Percentiles rank a stretch among this genome's conserved stretches.
phyloP scores from a whole-genome alignment of 2,888 invertebrate genomes.

The Pyralis farinalis region DNA sequence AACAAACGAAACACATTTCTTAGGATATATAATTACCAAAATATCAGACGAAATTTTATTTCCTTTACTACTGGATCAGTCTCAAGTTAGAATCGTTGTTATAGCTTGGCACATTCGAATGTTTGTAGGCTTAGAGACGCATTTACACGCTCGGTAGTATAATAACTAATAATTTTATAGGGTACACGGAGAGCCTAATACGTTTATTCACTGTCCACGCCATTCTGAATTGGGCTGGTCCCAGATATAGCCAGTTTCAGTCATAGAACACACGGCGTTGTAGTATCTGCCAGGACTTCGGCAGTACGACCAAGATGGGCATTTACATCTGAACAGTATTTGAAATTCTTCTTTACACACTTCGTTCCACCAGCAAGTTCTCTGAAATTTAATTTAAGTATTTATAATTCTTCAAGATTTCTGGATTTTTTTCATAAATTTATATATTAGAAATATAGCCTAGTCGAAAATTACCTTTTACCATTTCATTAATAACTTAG shows the following conservation, averaged over 20 bases:
- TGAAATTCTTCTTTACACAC: constrained; percentile 96
- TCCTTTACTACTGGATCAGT: constrained; percentile 64
- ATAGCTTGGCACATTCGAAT: constrained; percentile 46
- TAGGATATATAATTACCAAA: constrained; percentile 55
- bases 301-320: constrained; percentile 94
- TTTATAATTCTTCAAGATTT: no score
- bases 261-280: constrained; percentile 94
- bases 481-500: no score
- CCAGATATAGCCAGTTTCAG: constrained; percentile 95
- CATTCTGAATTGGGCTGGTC: constrained; percentile 85
- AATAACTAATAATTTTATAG: not conserved
- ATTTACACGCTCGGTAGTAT: not conserved
- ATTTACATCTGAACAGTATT: constrained; percentile 91
- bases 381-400: no score
- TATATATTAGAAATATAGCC: no score
- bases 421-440: no score
- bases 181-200: not conserved
- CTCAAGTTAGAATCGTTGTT: constrained; percentile 66
- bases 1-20: constrained; percentile 22
- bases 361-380: constrained; percentile 97
- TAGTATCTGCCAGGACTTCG: constrained; percentile 93
- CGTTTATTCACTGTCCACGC: constrained; percentile 49
- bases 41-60: constrained; percentile 69
- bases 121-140: constrained; percentile 16
- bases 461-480: no score